phyloP scores from a whole-genome alignment of 2,888 invertebrate species.

The Drosophila sordidula region DNA sequence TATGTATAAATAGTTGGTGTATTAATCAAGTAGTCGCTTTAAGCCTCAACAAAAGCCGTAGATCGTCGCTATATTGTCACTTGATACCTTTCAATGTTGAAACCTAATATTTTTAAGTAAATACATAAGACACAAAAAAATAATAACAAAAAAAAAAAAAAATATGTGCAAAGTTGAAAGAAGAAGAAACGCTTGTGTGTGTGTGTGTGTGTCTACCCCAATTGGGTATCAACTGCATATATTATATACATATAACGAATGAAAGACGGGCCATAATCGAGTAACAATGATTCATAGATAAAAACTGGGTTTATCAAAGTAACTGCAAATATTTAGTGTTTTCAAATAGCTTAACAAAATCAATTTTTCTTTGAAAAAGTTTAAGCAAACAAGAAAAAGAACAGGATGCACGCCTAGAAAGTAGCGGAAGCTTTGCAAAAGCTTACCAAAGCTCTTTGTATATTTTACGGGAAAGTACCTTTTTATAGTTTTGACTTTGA shows the following conservation, averaged over 20 bases:
- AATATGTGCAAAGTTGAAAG: not conserved
- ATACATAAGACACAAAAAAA: not conserved
- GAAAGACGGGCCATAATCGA: not conserved
- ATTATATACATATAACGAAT: not conserved
- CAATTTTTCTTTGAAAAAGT: not conserved
- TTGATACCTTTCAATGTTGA: slow-evolving; percentile 35
- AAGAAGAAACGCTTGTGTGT: not conserved
- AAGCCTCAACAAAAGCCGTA: slow-evolving; percentile 13
- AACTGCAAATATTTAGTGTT: not conserved
- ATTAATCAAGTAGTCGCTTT: not conserved
- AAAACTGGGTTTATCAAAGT: not conserved
- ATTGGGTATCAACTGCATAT: not conserved
- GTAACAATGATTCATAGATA: slow-evolving; percentile 3
- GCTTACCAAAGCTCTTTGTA: not conserved
- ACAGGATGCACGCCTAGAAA: not conserved
- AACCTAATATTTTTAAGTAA: slow-evolving; percentile 26
- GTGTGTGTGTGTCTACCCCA: slow-evolving; percentile 2
- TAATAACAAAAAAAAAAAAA: not conserved
- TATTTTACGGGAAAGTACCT: slow-evolving; percentile 4
- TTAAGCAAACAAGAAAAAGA: not conserved
- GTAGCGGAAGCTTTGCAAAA: not conserved
- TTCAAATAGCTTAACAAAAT: not conserved
- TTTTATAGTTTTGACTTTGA: not conserved
- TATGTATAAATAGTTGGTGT: not conserved
- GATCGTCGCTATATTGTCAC: slow-evolving; percentile 24